Conservation (phyloP, 2,797 vertebrate genomes). For the Esox lucius region DNA sequence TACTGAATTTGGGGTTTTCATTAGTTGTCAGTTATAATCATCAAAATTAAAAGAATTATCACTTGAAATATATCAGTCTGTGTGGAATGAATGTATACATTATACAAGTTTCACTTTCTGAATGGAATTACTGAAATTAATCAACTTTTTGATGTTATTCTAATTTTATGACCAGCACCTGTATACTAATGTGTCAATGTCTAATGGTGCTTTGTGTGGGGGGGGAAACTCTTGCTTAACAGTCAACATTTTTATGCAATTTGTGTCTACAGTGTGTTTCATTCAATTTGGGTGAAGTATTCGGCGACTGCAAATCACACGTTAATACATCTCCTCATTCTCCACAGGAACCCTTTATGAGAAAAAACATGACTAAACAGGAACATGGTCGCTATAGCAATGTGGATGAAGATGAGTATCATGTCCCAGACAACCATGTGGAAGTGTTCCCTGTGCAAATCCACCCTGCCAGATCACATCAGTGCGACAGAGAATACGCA, state of each 20-base stretch:
- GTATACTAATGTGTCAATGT: neutral
- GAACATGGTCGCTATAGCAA: slow-evolving; percentile 11
- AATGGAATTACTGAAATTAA: too few species aligned
- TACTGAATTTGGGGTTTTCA: too few species aligned
- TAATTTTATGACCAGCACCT: too few species aligned
- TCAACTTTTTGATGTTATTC: too few species aligned
- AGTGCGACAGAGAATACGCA: slow-evolving; percentile 54
- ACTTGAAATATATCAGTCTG: too few species aligned
- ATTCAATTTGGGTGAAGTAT: too few species aligned
- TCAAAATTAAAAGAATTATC: too few species aligned
- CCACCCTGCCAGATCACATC: slow-evolving; percentile 50
- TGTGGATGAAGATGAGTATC: slow-evolving; percentile 41
- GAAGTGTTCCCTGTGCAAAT: slow-evolving; percentile 2
- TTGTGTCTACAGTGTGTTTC: neutral
- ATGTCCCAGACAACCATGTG: slow-evolving; percentile 50
- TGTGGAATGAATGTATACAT: too few species aligned
- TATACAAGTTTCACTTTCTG: too few species aligned
- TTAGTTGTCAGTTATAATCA: too few species aligned
- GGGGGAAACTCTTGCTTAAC: neutral
- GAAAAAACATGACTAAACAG: slow-evolving; percentile 24
- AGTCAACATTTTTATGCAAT: neutral
- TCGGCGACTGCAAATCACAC: neutral
- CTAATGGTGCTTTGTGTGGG: neutral
- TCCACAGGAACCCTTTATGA: slow-evolving; percentile 49
- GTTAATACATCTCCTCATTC: slow-evolving; percentile 7